Base-by-base conservation (phyloP, 2,113 vertebrate genomes). In the Oryzias woworae region DNA sequence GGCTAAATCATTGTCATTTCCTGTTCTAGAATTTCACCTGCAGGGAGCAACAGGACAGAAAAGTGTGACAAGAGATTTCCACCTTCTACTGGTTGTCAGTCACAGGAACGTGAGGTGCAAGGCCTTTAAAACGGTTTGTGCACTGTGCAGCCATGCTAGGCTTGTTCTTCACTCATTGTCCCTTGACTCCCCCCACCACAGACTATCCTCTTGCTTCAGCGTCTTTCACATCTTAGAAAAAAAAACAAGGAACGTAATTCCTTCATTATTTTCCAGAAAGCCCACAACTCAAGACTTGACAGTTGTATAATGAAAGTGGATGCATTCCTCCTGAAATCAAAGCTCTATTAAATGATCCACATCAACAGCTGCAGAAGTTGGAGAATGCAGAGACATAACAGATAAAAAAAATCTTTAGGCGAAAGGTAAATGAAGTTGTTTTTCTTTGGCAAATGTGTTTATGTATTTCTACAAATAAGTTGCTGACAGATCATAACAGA, bases 191-290 rank as follows among this genome's bases (percentile, higher is more conserved):
- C 58, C 63, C 69, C 66, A 1, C 41, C 8, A 16, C 43, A 53
- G 16, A 72, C 62, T 75, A 59, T 42, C n/a, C 65, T 77, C 71
- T 57, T 73, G 77, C 78, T 82, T 70, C 83, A 66, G 28, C 47
- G 68, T 70, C 58, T 84, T 80, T 83, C 72, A 71, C 78, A 81
- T 80, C 77, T 62, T 58, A 73, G 53, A 66, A 67, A 81, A 86
- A 85, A 84, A 89, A 87, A 83, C 83, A 84, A 81, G 85, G 75
- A 70, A 75, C 81, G 80, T 78, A 85, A 81, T 79, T 81, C 79
- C 67, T 75, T 70, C 67, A 75, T 80, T 82, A 81, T 80, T 78
- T 79, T 69, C 84, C 67, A 73, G 69, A 73, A 73, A 78, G 73
- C 66, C 77, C 73, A 77, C 78, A 36, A 42, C 73, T 84, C 81